phyloP scores from a whole-genome alignment of 2,888 invertebrate genomes.

The Leptinotarsa rubiginosa region DNA sequence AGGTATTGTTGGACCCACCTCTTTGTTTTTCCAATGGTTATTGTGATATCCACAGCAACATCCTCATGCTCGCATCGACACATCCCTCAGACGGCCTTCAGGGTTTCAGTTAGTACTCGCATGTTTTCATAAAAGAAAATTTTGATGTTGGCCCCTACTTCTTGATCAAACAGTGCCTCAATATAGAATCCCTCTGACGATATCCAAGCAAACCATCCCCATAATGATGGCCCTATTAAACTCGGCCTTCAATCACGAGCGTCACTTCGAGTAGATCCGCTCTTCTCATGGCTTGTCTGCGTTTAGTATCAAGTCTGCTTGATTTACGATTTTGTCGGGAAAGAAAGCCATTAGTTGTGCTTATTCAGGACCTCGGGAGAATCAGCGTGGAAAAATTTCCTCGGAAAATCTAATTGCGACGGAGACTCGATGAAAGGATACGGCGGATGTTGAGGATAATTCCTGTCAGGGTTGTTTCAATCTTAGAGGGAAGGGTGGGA shows the following conservation, averaged over 20 bases:
- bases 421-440: slow-evolving; percentile 3
- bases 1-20: too few relatives aligned
- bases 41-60: too few relatives aligned
- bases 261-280: slow-evolving; percentile 21
- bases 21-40: too few relatives aligned
- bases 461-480: not conserved
- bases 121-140: too few relatives aligned
- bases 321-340: slow-evolving; percentile 28
- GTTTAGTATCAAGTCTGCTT: slow-evolving; percentile 27
- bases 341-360: slow-evolving; percentile 26
- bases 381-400: slow-evolving; percentile 3
- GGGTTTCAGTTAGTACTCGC: too few relatives aligned
- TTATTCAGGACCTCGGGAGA: slow-evolving; percentile 19
- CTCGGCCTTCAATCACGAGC: slow-evolving; percentile 13
- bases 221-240: not conserved
- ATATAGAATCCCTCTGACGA: not conserved
- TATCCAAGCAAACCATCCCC: not conserved
- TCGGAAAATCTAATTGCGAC: slow-evolving; percentile 8
- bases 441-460: slow-evolving; percentile 13
- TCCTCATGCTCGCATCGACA: too few relatives aligned
- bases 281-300: slow-evolving; percentile 14
- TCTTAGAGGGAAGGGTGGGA: not conserved
- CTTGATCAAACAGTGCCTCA: too few relatives aligned
- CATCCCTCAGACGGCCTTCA: too few relatives aligned
- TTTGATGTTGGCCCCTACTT: too few relatives aligned